Evolutionary conservation across 2,113 vertebrate species (phyloP), one percentile per base, ranked within the genome.

Genomic region (Chamaetylas fuelleborni): DNA sequence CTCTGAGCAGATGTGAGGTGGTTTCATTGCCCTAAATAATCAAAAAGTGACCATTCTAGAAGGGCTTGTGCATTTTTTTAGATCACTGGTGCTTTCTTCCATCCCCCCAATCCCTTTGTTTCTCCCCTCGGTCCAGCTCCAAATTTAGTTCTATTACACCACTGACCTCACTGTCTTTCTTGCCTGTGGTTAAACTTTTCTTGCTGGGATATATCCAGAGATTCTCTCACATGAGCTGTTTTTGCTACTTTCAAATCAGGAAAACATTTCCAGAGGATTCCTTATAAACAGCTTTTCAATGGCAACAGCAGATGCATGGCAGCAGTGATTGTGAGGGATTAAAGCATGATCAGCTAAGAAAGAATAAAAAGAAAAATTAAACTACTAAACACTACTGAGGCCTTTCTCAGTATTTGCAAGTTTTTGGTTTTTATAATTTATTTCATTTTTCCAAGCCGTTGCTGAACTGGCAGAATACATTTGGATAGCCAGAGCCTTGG

Each of bases 61-160:
- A 34, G 9, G 5, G 6, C 5, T 57, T 25, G 2, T 1, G 1
- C 0, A 0, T 6, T 29, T 40, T 19, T 62, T 72, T 23, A 5
- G 6, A 18, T 69, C 3, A 12, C 8, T 58, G 25, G 3, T 33
- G 19, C 45, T 88, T 61, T 5, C 5, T 13, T 29, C 81, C 15
- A 15, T 8, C 1, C 1, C 1, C 4, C 2, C 2, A 5, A 11
- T 19, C 8, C 25, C 6, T 56, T 65, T 2, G 38, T 47, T 74
- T 42, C 38, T 19, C 3, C 3, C 2, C 8, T 38, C 4, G 2
- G 12, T 43, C 20, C 15, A 29, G 26, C 3, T 8, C 5, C 8
- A 42, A 0, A 3, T 70, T 10, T 5, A 19, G 15, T 47, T 84
- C 62, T 51, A 13, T 40, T 81, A 34, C 8, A 34, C 12, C 8